Conservation (phyloP, 2,888 invertebrate genomes). For the Meteorus colon region DNA sequence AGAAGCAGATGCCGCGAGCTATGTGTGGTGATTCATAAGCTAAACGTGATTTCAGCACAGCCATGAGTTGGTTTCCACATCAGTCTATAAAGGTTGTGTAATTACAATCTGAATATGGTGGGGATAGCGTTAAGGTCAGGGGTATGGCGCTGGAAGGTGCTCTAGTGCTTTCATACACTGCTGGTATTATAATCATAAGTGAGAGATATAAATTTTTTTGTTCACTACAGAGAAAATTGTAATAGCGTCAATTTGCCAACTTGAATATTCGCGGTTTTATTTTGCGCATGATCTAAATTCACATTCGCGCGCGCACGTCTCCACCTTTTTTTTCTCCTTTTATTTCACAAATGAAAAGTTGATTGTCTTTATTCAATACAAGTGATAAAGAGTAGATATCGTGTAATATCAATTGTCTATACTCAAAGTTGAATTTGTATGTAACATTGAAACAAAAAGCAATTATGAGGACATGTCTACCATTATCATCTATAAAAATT, state of each 20-base stretch:
- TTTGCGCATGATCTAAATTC: not conserved
- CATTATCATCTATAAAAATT: not conserved
- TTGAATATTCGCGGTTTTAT: not conserved
- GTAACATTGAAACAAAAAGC: not conserved
- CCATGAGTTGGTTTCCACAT: conserved; percentile 62
- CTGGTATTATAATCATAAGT: not conserved
- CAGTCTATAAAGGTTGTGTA: conserved; percentile 63
- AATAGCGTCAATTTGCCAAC: not conserved
- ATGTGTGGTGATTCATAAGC: conserved; percentile 5
- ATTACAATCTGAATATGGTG: conserved; percentile 55
- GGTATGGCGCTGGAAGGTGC: conserved; percentile 60
- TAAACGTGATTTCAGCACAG: conserved; percentile 44
- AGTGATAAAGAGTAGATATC: not conserved
- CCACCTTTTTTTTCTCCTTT: not conserved
- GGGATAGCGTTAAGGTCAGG: conserved; percentile 68
- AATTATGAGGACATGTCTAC: not conserved
- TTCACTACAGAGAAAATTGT: not conserved
- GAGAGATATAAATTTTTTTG: too few relatives aligned
- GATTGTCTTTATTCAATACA: not conserved
- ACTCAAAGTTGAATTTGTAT: not conserved
- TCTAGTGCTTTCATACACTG: not conserved
- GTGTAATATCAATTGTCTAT: not conserved
- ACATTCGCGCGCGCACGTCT: not conserved
- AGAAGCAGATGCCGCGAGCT: not conserved
- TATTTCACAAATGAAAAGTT: not conserved